These are phyloP conservation scores for Piprites chloris DNA, from an alignment of 2,113 vertebrate genomes.

Conservation along the genomic window DNA sequence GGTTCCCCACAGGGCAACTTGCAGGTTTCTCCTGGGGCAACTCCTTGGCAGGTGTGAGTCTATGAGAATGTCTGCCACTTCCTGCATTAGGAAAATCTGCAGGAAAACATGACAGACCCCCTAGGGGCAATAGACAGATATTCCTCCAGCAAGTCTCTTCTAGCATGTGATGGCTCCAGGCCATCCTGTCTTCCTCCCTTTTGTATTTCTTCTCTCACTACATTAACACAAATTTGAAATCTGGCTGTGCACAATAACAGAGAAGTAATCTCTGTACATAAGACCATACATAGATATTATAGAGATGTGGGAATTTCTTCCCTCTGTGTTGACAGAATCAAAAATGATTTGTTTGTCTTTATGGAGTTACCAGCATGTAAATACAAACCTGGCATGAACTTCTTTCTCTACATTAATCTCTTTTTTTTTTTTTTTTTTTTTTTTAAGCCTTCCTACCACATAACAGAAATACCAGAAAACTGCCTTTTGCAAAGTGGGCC, in stretches of 20 bases:
- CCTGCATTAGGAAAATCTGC: too few relatives aligned
- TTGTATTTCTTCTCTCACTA: background rate
- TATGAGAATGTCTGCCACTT: rapidly evolving
- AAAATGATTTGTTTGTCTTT: background rate
- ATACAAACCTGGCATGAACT: background rate
- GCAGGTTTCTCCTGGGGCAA: background rate
- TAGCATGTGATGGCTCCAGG: rapidly evolving
- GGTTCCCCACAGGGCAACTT: background rate
- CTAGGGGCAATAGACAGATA: background rate
- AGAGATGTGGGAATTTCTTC: background rate
- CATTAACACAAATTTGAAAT: background rate
- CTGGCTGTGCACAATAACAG: too few relatives aligned
- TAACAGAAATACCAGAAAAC: background rate
- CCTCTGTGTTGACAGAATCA: background rate
- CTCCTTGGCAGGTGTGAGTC: rapidly evolving
- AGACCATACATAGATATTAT: rapidly evolving
- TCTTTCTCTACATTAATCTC: background rate
- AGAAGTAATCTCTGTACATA: background rate
- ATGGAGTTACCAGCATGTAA: background rate
- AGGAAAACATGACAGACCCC: background rate
- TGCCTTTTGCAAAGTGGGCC: background rate
- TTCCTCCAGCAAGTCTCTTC: too few relatives aligned
- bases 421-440: background rate
- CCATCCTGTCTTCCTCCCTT: background rate
- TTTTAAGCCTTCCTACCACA: background rate